Conservation (phyloP, 2,888 invertebrate genomes). For the Eupelmus urozonus region DNA sequence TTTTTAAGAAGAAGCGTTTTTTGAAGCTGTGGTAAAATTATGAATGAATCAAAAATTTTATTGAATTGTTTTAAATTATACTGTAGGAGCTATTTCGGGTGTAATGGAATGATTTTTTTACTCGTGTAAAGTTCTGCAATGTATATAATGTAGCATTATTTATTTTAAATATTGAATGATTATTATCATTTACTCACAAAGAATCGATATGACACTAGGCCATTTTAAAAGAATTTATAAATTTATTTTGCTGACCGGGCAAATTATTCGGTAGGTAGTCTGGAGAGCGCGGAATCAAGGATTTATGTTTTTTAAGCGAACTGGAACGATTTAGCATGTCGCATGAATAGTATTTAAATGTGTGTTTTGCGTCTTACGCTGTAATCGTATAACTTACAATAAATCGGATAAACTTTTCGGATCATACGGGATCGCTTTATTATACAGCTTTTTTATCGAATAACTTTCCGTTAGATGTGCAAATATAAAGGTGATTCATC, state of each 20-base stretch:
- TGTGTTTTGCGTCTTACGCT: slow-evolving; percentile 4
- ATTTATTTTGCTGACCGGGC: not conserved
- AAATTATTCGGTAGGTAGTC: not conserved
- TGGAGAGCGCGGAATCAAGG: not conserved
- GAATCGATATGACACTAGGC: not conserved
- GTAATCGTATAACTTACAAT: slow-evolving; percentile 4
- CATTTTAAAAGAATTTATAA: not conserved
- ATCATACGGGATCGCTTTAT: slow-evolving; percentile 26
- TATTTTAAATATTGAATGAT: too few relatives aligned
- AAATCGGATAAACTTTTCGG: too few relatives aligned
- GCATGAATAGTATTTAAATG: slow-evolving; percentile 20
- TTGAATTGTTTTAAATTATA: too few relatives aligned
- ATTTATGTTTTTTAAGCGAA: slow-evolving; percentile 4
- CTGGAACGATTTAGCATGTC: slow-evolving; percentile 8
- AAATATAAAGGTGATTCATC: slow-evolving; percentile 6
- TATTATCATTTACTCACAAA: too few relatives aligned
- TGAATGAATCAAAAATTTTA: too few relatives aligned
- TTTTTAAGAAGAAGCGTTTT: too few relatives aligned
- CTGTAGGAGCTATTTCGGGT: too few relatives aligned
- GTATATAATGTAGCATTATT: too few relatives aligned
- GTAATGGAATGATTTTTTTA: too few relatives aligned
- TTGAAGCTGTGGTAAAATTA: too few relatives aligned
- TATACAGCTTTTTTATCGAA: slow-evolving; percentile 34
- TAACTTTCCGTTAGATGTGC: not conserved
- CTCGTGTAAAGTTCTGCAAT: too few relatives aligned